Evolutionary conservation across 1,140 invertebrate genomes (phyloP), one percentile per base, ranked within the genome.

Genomic region (Penaeus indicus): DNA sequence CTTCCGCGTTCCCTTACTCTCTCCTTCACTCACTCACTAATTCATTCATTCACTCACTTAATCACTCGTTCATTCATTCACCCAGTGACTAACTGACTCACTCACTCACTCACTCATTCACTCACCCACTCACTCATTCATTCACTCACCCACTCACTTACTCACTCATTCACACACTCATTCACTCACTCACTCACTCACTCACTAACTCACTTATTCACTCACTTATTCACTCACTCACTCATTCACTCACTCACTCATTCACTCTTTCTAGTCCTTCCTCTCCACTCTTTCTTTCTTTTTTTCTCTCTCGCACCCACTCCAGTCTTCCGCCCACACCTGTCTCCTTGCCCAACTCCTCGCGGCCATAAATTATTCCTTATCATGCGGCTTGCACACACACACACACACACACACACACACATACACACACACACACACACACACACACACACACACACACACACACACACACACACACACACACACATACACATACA

Each of bases 281-380:
- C 69, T 72, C 69, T 25, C 69, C 69, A 16, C 69, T 72, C 69
- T n/a, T 16, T 72, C 67, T 72, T 16, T 72, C 67, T 72, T n/a
- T 72, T 18, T 72, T 18, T 72, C n/a, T 72, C n/a, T 72, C 69
- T 72, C n/a, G n/a, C n/a, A n/a, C n/a, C n/a, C 38, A 38, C 38
- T 38, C 38, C 38, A 38, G 38, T 38, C 38, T 38, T 38, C 38
- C 38, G 38, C 38, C 38, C 38, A 38, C 38, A 38, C 38, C 38
- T 38, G 38, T 38, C 38, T 38, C 38, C 38, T 38, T 38, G 38
- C 38, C 38, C 38, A 38, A 38, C 5, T 38, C 38, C 38, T 38
- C 38, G 38, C 38, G 38, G 38, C 38, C 38, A 38, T 38, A 38
- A 38, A 38, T 38, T 38, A 38, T 38, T 38, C 38, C 38, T 38